Evolutionary conservation across 2,888 invertebrate genomes (phyloP).

Genomic region (Tipula confusa): DNA sequence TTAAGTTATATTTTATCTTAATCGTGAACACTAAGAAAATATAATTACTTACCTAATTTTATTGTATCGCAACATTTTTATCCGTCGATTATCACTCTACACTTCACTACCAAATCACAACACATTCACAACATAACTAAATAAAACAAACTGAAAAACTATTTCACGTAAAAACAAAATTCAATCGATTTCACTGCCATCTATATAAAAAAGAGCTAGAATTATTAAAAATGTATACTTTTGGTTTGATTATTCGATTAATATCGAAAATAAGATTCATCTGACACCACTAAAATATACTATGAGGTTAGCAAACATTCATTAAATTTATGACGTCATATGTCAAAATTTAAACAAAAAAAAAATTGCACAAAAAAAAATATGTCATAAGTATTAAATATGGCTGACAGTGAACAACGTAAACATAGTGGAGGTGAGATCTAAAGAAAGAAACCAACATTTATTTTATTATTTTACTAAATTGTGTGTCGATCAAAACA

Average conservation of each 20-base stretch:
- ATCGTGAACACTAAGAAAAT: too few relatives aligned
- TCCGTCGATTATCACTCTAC: too few relatives aligned
- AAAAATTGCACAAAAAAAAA: slow-evolving; percentile 28
- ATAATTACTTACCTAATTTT: too few relatives aligned
- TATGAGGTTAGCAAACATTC: not conserved
- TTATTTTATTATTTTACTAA: not conserved
- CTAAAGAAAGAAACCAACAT: slow-evolving; percentile 27
- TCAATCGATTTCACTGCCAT: too few relatives aligned
- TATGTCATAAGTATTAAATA: slow-evolving; percentile 32
- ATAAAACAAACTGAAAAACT: too few relatives aligned
- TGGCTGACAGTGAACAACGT: slow-evolving; percentile 35
- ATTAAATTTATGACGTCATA: not conserved
- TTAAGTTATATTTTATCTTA: too few relatives aligned
- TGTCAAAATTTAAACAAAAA: not conserved
- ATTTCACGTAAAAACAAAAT: not conserved
- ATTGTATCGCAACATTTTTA: too few relatives aligned
- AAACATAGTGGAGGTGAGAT: slow-evolving; percentile 36
- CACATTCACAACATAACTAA: too few relatives aligned
- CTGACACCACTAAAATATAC: not conserved
- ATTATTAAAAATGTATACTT: not conserved
- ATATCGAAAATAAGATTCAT: not conserved
- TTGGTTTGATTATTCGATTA: not conserved
- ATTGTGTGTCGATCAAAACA: not conserved
- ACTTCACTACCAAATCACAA: too few relatives aligned
- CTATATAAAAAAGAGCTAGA: not conserved